Conservation (phyloP, 2,113 vertebrate genomes). For the Corydoras sp. region DNA sequence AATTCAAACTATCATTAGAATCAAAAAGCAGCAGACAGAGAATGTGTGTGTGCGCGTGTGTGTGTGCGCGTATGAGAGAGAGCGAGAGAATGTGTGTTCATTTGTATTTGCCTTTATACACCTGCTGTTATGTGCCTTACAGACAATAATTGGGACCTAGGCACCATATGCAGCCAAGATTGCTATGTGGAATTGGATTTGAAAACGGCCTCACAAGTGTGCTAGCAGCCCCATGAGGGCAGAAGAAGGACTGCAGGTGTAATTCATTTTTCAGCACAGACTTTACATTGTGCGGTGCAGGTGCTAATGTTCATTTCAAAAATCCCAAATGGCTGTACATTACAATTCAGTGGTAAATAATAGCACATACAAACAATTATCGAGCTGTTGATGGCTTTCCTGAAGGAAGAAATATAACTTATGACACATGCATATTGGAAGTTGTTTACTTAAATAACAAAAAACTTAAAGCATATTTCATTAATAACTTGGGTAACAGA, state of each 20-base stretch:
- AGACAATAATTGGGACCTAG: conserved; percentile 44
- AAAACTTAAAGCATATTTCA: too few relatives aligned
- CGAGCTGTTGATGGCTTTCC: too few relatives aligned
- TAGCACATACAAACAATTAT: too few relatives aligned
- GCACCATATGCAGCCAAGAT: conserved; percentile 56
- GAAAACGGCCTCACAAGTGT: conserved; percentile 26
- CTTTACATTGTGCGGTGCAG: too few relatives aligned
- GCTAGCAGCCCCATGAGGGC: conserved; percentile 61
- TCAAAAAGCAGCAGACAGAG: conserved; percentile 6
- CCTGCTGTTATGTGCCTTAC: conserved; percentile 33
- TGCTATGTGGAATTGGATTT: conserved; percentile 29
- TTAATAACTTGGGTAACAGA: too few relatives aligned
- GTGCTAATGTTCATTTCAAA: too few relatives aligned
- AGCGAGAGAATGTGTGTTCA: background rate
- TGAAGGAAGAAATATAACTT: too few relatives aligned
- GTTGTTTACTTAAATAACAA: too few relatives aligned
- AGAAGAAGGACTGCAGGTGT: conserved; percentile 25
- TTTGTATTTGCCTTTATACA: conserved; percentile 23
- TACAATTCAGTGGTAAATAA: too few relatives aligned
- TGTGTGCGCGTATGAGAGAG: background rate
- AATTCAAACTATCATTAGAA: conserved; percentile 13
- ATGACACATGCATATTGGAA: too few relatives aligned
- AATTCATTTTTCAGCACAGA: background rate
- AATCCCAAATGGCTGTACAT: too few relatives aligned
- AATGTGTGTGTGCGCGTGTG: conserved; percentile 7